Conservation (phyloP, 1,140 invertebrate species). For the Mesaphorura yosii region DNA sequence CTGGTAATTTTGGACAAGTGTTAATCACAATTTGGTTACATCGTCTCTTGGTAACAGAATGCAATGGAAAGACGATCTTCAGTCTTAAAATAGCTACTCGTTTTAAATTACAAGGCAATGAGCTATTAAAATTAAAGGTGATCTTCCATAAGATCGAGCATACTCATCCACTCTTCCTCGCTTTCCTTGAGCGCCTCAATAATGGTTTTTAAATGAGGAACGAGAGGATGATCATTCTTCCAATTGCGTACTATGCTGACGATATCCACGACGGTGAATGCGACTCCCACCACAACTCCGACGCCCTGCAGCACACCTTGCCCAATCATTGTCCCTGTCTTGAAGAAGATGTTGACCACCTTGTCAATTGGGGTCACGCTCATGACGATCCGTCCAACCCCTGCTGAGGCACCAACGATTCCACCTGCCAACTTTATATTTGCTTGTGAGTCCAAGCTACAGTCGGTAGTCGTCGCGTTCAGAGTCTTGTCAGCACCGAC, state of each 20-base stretch:
- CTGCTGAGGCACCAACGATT: neutral
- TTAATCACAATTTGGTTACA: too few relatives aligned
- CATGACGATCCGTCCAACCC: neutral
- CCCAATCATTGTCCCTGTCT: neutral
- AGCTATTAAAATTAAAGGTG: neutral
- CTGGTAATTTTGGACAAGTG: too few relatives aligned
- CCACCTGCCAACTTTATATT: neutral
- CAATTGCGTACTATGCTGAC: neutral
- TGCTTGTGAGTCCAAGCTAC: neutral
- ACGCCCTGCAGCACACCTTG: neutral
- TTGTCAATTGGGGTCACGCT: neutral
- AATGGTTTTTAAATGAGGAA: neutral
- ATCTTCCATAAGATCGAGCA: conserved; percentile 1
- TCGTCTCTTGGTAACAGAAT: too few relatives aligned
- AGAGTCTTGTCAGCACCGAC: neutral
- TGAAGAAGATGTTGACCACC: neutral
- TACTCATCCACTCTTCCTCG: too few relatives aligned
- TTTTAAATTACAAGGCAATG: too few relatives aligned
- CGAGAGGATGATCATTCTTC: neutral
- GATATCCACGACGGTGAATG: neutral
- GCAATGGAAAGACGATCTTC: too few relatives aligned
- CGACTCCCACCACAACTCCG: neutral
- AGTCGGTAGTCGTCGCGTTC: too few relatives aligned
- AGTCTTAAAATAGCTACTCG: too few relatives aligned
- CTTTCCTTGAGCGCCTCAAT: neutral